phyloP scores from a whole-genome alignment of 2,888 invertebrate genomes.

The Drosophila fungiperda region DNA sequence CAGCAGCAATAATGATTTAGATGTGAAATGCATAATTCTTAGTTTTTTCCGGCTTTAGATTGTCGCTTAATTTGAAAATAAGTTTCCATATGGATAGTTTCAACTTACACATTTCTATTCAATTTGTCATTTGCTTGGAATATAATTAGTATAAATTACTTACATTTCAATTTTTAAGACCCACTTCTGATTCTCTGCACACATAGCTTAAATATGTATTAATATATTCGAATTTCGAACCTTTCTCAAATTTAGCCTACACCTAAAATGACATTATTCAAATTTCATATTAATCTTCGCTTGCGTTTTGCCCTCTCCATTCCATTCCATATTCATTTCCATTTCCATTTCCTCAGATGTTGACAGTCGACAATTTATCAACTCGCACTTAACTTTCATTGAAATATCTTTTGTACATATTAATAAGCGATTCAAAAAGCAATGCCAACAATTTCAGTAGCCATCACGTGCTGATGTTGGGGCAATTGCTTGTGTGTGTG shows the following conservation, averaged over 20 bases:
- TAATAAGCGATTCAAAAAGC: slow-evolving; percentile 49
- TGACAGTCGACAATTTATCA: slow-evolving; percentile 57
- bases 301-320: not conserved
- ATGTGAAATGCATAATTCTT: not conserved
- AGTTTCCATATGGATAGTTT: not conserved
- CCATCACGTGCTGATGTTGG: slow-evolving; percentile 44
- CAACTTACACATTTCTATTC: not conserved
- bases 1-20: not conserved
- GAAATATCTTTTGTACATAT: slow-evolving; percentile 50
- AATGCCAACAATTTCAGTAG: slow-evolving; percentile 48
- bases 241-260: not conserved
- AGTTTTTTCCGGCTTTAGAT: not conserved
- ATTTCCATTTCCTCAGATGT: slow-evolving; percentile 7
- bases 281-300: slow-evolving; percentile 3
- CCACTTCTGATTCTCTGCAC: not conserved
- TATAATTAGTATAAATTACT: slow-evolving; percentile 4
- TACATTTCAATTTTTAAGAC: not conserved
- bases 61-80: not conserved
- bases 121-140: slow-evolving; percentile 1
- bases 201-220: not conserved
- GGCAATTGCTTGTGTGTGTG: not conserved
- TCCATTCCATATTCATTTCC: not conserved
- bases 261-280: slow-evolving; percentile 10
- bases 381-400: slow-evolving; percentile 30
- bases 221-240: not conserved